Percentiles rank a stretch among this genome's conserved stretches.
These are phyloP conservation scores for Mercenaria mercenaria DNA, from an alignment of 1,140 invertebrate genomes.

Conservation along the genomic window DNA sequence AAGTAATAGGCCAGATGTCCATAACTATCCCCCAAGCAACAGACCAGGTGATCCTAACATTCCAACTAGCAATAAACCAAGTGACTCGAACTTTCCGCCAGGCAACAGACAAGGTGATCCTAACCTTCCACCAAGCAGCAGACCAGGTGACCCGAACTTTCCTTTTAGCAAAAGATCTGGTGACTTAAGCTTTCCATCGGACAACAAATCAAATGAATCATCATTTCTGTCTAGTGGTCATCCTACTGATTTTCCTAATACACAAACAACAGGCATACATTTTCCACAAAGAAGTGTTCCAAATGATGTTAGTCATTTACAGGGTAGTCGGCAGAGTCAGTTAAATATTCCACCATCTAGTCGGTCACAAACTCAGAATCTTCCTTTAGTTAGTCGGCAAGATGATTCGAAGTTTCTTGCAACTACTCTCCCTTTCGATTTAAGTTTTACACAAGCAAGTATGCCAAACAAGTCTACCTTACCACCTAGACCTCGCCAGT, in stretches of 20 bases:
- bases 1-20: neutral
- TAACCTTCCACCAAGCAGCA: neutral
- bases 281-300: no score
- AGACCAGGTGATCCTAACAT: neutral
- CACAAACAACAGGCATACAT: no score
- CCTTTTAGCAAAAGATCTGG: neutral
- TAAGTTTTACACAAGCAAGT: neutral
- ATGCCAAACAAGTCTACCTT: neutral
- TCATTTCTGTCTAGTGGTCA: no score
- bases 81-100: neutral
- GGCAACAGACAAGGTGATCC: neutral
- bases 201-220: no score
- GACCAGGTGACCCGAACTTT: neutral
- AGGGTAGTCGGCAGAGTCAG: neutral
- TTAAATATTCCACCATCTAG: neutral
- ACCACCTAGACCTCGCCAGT: neutral
- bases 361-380: no score
- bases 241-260: no score
- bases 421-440: neutral
- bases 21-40: neutral
- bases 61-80: neutral
- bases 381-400: neutral
- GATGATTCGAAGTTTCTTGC: neutral
- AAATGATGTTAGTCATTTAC: no score
- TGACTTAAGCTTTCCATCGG: neutral